These are phyloP conservation scores for Cetonia aurata DNA, from an alignment of 2,888 invertebrate species.

Conservation along the genomic window DNA sequence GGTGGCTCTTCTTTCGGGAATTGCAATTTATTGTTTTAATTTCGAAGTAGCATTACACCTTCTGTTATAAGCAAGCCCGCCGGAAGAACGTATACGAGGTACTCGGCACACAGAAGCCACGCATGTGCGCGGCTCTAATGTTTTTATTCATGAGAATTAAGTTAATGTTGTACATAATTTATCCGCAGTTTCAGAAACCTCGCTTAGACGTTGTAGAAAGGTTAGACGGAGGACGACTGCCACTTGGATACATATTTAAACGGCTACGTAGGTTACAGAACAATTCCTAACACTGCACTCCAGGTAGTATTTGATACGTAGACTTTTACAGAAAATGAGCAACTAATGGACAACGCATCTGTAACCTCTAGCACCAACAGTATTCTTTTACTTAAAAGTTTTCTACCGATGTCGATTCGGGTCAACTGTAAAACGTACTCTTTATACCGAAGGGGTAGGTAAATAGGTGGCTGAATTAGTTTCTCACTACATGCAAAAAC, in stretches of 20 bases:
- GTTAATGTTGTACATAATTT: conserved; percentile 41
- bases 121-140: conserved; percentile 39
- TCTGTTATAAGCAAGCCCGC: conserved; percentile 20
- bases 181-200: conserved; percentile 27
- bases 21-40: conserved; percentile 42
- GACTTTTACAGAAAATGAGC: too few species aligned
- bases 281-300: conserved; percentile 6
- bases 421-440: too few species aligned
- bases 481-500: too few species aligned
- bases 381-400: too few species aligned
- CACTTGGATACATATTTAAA: conserved; percentile 20
- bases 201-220: conserved; percentile 26
- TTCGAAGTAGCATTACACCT: conserved; percentile 37
- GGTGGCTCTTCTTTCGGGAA: conserved; percentile 32
- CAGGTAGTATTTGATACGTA: too few species aligned
- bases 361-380: too few species aligned
- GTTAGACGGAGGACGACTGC: conserved; percentile 26
- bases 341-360: too few species aligned
- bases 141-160: conserved; percentile 42
- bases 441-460: too few species aligned
- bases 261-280: conserved; percentile 18
- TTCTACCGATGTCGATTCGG: too few species aligned
- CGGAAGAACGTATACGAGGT: conserved; percentile 19
- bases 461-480: too few species aligned
- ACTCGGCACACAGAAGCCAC: conserved; percentile 13